phyloP scores from a whole-genome alignment of 2,888 invertebrate genomes.

The Octonoba sinensis region DNA sequence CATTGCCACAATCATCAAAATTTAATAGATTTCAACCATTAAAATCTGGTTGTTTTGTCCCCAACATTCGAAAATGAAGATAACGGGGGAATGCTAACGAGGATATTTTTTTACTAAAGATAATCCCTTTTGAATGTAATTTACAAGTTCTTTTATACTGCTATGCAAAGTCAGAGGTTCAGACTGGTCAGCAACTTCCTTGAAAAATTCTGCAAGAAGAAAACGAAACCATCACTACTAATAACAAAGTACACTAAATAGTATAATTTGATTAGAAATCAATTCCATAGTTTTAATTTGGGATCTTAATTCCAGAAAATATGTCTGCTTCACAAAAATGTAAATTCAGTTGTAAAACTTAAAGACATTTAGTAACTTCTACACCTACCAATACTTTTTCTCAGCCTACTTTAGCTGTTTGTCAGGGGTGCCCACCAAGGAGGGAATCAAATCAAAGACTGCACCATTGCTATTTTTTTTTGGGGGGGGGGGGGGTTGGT shows the following conservation, averaged over 20 bases:
- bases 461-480: too few species aligned
- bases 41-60: slow-evolving; percentile 20
- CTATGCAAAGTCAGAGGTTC: slow-evolving; percentile 90
- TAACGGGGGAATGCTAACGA: slow-evolving; percentile 28
- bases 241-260: not conserved
- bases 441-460: too few species aligned
- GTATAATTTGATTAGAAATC: not conserved
- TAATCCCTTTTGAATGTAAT: slow-evolving; percentile 69
- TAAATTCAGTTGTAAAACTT: not conserved
- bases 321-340: not conserved
- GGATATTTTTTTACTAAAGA: slow-evolving; percentile 65
- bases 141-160: slow-evolving; percentile 86
- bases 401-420: not conserved
- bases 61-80: not conserved
- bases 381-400: not conserved
- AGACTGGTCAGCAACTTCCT: slow-evolving; percentile 86
- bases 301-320: not conserved
- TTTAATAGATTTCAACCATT: not conserved
- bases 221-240: not conserved
- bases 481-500: too few species aligned
- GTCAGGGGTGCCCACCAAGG: too few species aligned
- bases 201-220: slow-evolving; percentile 78
- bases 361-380: not conserved
- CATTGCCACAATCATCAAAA: not conserved
- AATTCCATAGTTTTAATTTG: not conserved